Percentiles rank a stretch among this genome's conserved stretches.
phyloP scores from a whole-genome alignment of 1,140 invertebrate species.

The Centruroides sculpturatus region DNA sequence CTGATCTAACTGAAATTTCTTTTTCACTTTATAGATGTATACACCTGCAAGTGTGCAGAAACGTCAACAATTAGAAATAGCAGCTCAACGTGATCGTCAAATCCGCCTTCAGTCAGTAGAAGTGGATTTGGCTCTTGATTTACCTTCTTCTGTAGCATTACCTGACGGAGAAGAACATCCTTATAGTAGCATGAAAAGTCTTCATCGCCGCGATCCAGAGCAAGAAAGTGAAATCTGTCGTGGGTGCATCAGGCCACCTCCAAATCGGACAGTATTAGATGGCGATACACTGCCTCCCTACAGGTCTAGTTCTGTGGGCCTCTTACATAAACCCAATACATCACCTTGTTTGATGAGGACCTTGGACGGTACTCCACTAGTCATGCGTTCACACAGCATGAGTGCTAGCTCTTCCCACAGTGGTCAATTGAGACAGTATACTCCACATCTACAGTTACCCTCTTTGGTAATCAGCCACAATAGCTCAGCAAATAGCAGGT shows the following conservation, averaged over 20 bases:
- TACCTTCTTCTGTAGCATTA: slow-evolving; percentile 48
- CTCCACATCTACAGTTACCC: not conserved
- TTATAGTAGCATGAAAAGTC: slow-evolving; percentile 41
- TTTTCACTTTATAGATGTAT: slow-evolving; percentile 25
- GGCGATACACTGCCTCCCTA: slow-evolving; percentile 49
- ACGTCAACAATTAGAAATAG: slow-evolving; percentile 39
- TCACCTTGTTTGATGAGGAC: slow-evolving; percentile 2
- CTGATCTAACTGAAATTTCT: not conserved
- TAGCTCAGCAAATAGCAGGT: slow-evolving; percentile 7
- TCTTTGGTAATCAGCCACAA: not conserved
- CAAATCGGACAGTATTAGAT: slow-evolving; percentile 52
- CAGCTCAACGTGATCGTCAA: slow-evolving; percentile 38
- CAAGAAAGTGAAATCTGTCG: slow-evolving; percentile 51
- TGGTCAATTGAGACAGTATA: not conserved
- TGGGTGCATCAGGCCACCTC: slow-evolving; percentile 50
- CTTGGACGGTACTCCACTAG: slow-evolving; percentile 10
- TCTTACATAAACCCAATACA: slow-evolving; percentile 22
- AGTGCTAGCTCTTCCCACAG: slow-evolving; percentile 8
- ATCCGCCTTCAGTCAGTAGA: slow-evolving; percentile 41
- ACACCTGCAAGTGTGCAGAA: slow-evolving; percentile 30
- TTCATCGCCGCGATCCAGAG: slow-evolving; percentile 45
- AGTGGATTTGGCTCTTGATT: slow-evolving; percentile 44
- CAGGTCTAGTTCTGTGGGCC: slow-evolving; percentile 39
- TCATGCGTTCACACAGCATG: slow-evolving; percentile 18
- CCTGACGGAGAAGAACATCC: slow-evolving; percentile 53